These are phyloP conservation scores for Malaclemys terrapin DNA, from an alignment of 2,113 vertebrate species.

Conservation along the genomic window DNA sequence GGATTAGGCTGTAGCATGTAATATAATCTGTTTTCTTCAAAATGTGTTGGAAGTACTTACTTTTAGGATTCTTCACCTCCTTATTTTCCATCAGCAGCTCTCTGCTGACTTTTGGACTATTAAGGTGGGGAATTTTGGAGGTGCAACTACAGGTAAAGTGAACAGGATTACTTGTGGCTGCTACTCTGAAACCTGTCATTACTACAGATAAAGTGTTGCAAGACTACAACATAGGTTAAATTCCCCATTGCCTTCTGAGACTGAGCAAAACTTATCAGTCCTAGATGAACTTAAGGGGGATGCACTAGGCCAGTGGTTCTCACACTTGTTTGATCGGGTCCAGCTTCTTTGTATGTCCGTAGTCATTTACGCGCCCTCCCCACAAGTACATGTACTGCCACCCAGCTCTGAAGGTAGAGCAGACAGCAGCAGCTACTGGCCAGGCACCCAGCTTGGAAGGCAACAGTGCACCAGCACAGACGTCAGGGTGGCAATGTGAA, in stretches of 20 bases:
- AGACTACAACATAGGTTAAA: background rate
- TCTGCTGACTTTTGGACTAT: background rate
- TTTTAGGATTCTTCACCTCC: background rate
- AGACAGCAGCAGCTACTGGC: too few species aligned
- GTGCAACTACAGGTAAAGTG: background rate
- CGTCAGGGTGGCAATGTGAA: too few species aligned
- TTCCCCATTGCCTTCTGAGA: too few species aligned
- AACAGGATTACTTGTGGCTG: too few species aligned
- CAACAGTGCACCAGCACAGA: background rate
- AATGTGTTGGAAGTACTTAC: background rate
- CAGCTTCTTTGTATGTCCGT: background rate
- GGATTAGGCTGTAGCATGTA: background rate
- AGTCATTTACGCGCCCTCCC: background rate
- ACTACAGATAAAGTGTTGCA: background rate
- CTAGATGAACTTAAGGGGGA: too few species aligned
- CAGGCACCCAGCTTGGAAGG: too few species aligned
- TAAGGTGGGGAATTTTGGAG: background rate
- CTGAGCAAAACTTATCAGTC: too few species aligned
- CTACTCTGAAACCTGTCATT: too few species aligned
- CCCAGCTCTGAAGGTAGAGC: too few species aligned
- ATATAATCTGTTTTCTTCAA: background rate
- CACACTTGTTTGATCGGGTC: too few species aligned
- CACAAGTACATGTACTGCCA: background rate
- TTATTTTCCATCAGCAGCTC: background rate
- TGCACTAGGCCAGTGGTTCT: too few species aligned